Percentiles rank a stretch among this genome's conserved stretches.
Evolutionary conservation across 2,113 vertebrate species (phyloP).

Genomic region (Calonectris borealis): DNA sequence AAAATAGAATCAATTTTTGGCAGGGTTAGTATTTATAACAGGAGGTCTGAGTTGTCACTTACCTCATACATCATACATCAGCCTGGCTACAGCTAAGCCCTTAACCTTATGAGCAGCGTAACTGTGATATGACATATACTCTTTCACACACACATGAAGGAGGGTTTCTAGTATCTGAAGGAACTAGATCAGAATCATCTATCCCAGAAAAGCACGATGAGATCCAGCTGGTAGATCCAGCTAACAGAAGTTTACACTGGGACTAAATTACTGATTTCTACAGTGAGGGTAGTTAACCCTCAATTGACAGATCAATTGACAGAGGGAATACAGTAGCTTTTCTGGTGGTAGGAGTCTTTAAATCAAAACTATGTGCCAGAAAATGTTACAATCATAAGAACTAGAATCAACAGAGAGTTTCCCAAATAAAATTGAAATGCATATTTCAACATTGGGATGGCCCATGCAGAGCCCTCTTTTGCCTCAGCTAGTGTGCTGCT

Average conservation of each 20-base stretch:
- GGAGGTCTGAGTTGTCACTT: neutral
- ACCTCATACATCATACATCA: neutral
- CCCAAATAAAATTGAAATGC: neutral
- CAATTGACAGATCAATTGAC: neutral
- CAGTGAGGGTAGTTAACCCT: neutral
- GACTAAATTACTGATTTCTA: neutral
- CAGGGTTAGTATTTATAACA: neutral
- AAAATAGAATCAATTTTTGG: neutral
- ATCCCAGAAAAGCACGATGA: neutral
- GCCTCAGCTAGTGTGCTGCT: neutral
- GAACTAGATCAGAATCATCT: neutral
- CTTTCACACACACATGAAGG: neutral
- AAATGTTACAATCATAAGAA: neutral
- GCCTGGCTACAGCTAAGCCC: neutral
- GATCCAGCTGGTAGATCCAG: neutral
- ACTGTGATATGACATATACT: neutral
- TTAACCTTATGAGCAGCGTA: neutral
- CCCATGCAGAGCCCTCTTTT: neutral
- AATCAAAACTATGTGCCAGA: neutral
- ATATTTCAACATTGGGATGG: neutral
- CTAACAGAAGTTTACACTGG: neutral
- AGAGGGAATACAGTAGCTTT: neutral
- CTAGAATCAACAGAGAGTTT: neutral
- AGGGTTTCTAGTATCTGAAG: neutral
- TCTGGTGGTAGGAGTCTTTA: neutral